Evolutionary conservation across 2,888 invertebrate species (phyloP).

Genomic region (Diarsia rubi): DNA sequence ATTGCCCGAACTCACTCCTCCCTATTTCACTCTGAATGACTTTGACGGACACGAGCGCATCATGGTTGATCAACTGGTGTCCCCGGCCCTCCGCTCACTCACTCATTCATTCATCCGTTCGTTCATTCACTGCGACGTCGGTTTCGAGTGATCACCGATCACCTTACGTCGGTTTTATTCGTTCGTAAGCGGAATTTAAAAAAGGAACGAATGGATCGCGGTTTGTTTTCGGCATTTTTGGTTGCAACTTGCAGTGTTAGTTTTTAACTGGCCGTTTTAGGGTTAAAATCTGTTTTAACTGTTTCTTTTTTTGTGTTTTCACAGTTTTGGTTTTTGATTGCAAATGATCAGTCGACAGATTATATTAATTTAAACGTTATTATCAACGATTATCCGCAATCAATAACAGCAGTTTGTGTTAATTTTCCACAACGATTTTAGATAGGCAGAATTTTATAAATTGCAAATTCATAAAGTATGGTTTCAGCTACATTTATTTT

Average conservation of each 20-base stretch:
- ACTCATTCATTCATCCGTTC: slow-evolving; percentile 83
- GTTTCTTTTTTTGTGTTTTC: neutral
- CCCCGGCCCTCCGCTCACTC: slow-evolving; percentile 80
- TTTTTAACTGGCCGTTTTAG: slow-evolving; percentile 41
- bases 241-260: slow-evolving; percentile 52
- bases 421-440: slow-evolving; percentile 8
- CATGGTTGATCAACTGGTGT: slow-evolving; percentile 90
- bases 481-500: neutral
- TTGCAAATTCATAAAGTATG: neutral
- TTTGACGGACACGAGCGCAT: slow-evolving; percentile 87
- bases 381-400: slow-evolving; percentile 13
- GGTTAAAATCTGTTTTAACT: slow-evolving; percentile 3
- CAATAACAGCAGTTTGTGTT: slow-evolving; percentile 20
- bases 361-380: neutral
- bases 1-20: slow-evolving; percentile 71
- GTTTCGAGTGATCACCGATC: slow-evolving; percentile 88
- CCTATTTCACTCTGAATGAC: slow-evolving; percentile 74
- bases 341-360: neutral
- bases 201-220: slow-evolving; percentile 67
- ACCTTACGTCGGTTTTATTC: slow-evolving; percentile 80
- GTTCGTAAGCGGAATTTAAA: slow-evolving; percentile 75
- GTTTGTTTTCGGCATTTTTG: slow-evolving; percentile 62
- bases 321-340: neutral
- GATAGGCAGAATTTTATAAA: neutral
- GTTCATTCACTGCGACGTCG: slow-evolving; percentile 80